A percentile compares a stretch with the other conserved stretches of the same genome.
Evolutionary conservation across 2,888 invertebrate species (phyloP).

Genomic region (Empis stercorea): DNA sequence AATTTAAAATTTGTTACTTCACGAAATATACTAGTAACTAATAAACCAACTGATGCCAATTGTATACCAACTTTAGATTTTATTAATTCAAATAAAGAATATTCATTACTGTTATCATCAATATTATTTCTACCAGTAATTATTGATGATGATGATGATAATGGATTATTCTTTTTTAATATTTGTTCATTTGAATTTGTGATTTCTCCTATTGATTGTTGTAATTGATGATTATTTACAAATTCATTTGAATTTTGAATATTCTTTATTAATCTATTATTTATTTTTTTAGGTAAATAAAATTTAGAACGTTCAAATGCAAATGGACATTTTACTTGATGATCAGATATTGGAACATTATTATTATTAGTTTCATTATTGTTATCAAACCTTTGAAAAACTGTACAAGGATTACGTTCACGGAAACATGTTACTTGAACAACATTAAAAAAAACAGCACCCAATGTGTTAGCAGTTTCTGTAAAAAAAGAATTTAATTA

Average conservation of each 20-base stretch:
- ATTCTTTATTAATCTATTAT: background rate
- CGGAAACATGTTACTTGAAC: slow-evolving; percentile 60
- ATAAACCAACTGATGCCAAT: slow-evolving; percentile 31
- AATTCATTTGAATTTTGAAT: background rate
- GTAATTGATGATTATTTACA: too few relatives aligned
- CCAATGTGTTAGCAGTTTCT: slow-evolving; percentile 55
- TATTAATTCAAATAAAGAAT: slow-evolving; percentile 13
- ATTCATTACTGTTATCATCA: background rate
- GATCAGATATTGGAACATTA: slow-evolving; percentile 6
- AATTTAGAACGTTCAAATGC: slow-evolving; percentile 27
- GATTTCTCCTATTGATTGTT: background rate
- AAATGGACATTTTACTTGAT: slow-evolving; percentile 18
- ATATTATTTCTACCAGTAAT: background rate
- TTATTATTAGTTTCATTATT: slow-evolving; percentile 16
- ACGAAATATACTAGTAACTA: slow-evolving; percentile 28
- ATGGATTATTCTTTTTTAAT: too few relatives aligned
- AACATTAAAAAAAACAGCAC: slow-evolving; percentile 63
- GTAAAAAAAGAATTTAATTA: slow-evolving; percentile 4
- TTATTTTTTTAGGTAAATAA: slow-evolving; percentile 26
- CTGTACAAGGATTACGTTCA: slow-evolving; percentile 48
- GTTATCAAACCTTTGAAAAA: slow-evolving; percentile 43
- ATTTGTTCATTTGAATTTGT: background rate
- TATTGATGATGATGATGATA: too few relatives aligned
- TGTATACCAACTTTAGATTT: slow-evolving; percentile 27
- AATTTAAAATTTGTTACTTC: slow-evolving; percentile 24